Evolutionary conservation across 2,113 vertebrate species (phyloP).

Genomic region (Ardeotis arabs): DNA sequence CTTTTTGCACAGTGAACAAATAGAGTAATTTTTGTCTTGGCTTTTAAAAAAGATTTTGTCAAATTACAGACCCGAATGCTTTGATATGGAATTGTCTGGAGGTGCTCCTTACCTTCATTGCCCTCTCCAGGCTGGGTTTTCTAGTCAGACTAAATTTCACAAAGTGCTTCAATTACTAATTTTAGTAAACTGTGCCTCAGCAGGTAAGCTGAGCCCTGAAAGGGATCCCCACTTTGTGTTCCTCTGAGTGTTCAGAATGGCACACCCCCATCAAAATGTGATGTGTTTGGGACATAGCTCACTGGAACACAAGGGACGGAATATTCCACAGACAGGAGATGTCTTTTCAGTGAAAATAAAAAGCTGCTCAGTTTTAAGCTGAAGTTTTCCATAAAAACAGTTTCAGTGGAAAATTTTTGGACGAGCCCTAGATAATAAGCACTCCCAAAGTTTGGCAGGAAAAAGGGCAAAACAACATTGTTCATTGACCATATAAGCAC

Average conservation of each 20-base stretch:
- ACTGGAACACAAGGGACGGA: background rate
- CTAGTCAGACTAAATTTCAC: background rate
- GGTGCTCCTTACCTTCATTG: background rate
- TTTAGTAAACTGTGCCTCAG: background rate
- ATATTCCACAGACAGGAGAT: background rate
- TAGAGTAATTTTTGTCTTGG: background rate
- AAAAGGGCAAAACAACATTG: background rate
- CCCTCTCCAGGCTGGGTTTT: background rate
- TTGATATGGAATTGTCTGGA: background rate
- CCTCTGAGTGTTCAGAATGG: background rate
- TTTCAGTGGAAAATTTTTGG: background rate
- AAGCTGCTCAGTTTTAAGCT: background rate
- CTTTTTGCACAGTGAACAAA: background rate
- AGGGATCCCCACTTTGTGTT: background rate
- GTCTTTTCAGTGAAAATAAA: background rate
- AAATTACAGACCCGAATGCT: accelerated
- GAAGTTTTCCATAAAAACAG: background rate
- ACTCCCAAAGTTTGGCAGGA: background rate
- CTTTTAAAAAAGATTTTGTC: background rate
- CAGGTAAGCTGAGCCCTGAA: background rate
- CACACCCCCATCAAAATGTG: background rate
- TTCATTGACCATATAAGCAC: background rate
- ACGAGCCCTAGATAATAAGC: background rate
- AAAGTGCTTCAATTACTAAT: background rate
- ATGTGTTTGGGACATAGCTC: background rate